phyloP scores from a whole-genome alignment of 2,797 vertebrate species.

The Falco concolor region DNA sequence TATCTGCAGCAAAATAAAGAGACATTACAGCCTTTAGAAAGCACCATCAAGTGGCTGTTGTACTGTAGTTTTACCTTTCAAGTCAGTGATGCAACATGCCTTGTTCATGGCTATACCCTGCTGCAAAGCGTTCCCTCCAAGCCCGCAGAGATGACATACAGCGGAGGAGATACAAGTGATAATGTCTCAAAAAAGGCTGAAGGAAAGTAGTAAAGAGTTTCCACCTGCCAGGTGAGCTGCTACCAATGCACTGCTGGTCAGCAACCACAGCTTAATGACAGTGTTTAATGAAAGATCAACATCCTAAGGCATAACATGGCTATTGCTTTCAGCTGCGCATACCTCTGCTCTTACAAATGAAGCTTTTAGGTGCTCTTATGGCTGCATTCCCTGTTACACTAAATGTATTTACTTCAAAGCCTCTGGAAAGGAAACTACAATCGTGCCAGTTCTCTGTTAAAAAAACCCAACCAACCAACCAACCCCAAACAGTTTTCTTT shows the following conservation, averaged over 20 bases:
- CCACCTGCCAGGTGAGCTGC: neutral
- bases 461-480: neutral
- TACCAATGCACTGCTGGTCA: neutral
- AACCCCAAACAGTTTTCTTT: neutral
- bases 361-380: neutral
- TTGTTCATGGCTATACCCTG: neutral
- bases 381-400: neutral
- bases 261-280: neutral
- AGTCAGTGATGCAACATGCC: neutral
- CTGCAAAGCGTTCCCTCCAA: neutral
- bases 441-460: neutral
- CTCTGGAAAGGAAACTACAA: neutral
- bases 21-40: neutral
- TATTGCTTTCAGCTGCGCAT: neutral
- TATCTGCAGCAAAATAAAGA: conserved; percentile 23
- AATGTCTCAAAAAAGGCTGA: neutral
- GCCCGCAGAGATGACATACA: neutral
- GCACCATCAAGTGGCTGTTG: conserved; percentile 15
- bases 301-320: neutral
- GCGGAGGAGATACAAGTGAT: neutral
- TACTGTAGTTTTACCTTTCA: conserved; percentile 6
- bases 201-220: neutral
- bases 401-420: neutral
- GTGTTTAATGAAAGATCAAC: neutral
- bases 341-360: neutral